Percentiles rank a stretch among this genome's conserved stretches.
Conservation (phyloP, 2,113 vertebrate genomes). For the Leptosomus discolor region DNA sequence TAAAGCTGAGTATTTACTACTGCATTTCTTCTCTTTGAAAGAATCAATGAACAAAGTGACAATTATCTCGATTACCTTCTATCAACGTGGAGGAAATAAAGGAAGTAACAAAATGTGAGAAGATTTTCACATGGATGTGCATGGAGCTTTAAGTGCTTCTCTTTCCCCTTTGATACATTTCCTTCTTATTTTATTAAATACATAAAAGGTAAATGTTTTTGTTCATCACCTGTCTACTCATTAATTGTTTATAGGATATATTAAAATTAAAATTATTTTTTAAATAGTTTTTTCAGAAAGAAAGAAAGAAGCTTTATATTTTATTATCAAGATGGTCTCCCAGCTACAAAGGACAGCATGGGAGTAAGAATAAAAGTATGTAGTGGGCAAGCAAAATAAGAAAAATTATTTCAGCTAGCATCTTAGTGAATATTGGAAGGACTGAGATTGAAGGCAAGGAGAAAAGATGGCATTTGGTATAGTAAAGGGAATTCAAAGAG, state of each 20-base stretch:
- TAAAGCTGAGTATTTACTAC: neutral
- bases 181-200: neutral
- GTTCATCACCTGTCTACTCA: neutral
- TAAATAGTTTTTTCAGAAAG: neutral
- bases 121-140: neutral
- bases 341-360: neutral
- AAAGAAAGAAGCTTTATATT: neutral
- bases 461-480: neutral
- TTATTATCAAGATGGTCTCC: neutral
- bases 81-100: neutral
- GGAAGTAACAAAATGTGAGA: neutral
- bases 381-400: neutral
- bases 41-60: neutral
- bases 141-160: neutral
- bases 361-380: neutral
- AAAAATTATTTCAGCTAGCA: neutral
- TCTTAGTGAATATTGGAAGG: neutral
- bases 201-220: neutral
- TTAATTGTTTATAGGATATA: neutral
- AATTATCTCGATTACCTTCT: neutral
- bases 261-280: neutral
- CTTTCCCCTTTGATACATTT: neutral
- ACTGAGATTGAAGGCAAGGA: neutral
- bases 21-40: neutral
- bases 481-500: conserved; percentile 11